Evolutionary conservation across 2,113 vertebrate species (phyloP).

Genomic region (Dinomys branickii): DNA sequence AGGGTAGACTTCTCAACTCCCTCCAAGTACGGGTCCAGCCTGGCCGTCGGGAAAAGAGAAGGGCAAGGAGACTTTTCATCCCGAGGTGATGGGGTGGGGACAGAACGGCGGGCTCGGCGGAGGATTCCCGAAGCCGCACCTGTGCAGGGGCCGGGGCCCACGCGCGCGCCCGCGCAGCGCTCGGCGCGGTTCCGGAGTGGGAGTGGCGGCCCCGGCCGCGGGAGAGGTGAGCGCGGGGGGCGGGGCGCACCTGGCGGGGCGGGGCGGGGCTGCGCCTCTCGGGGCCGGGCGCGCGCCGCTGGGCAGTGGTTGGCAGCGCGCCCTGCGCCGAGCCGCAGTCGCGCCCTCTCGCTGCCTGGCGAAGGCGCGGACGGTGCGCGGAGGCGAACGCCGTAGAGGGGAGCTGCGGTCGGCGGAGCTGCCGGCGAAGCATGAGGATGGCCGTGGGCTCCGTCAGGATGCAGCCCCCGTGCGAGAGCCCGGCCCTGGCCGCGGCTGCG

Average conservation of each 20-base stretch:
- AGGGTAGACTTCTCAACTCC: not conserved
- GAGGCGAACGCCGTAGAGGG: slow-evolving; percentile 58
- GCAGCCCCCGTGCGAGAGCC: slow-evolving; percentile 84
- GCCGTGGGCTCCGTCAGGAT: slow-evolving; percentile 86
- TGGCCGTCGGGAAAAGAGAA: not conserved
- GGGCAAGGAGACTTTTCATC: not conserved
- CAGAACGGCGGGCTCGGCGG: not conserved
- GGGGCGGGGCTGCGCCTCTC: slow-evolving; percentile 55
- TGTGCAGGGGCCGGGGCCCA: not conserved
- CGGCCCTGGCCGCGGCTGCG: slow-evolving; percentile 88
- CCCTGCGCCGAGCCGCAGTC: slow-evolving; percentile 73
- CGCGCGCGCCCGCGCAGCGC: not conserved
- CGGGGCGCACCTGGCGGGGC: slow-evolving; percentile 74
- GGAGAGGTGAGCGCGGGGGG: slow-evolving; percentile 54
- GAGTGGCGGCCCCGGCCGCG: not conserved
- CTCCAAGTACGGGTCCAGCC: not conserved
- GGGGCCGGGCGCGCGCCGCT: slow-evolving; percentile 68
- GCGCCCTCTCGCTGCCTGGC: slow-evolving; percentile 75
- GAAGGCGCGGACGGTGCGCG: slow-evolving; percentile 61
- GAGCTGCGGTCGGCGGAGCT: slow-evolving; percentile 47
- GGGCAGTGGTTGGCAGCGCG: slow-evolving; percentile 74
- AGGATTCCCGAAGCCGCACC: slow-evolving; percentile 3
- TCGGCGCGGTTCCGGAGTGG: not conserved
- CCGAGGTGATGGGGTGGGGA: not conserved
- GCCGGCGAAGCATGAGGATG: slow-evolving; percentile 82